phyloP scores from a whole-genome alignment of 1,140 invertebrate species.

The Lordiphosa clarofinis region DNA sequence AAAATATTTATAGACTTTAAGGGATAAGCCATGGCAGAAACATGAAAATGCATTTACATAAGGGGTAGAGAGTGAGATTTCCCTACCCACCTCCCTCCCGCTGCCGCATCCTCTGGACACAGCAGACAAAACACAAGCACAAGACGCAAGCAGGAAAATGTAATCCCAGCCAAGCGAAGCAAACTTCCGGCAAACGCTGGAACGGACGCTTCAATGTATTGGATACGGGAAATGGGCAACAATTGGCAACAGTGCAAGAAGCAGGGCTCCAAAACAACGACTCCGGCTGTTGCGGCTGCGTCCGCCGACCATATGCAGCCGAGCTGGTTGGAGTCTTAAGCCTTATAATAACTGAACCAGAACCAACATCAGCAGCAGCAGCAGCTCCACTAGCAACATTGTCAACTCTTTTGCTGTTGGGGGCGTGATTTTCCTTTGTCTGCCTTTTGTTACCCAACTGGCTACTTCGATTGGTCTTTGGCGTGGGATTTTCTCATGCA shows the following conservation, averaged over 20 bases:
- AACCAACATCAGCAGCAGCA: constrained; percentile 17
- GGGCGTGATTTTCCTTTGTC: constrained; percentile 7
- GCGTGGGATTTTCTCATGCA: constrained; percentile 40
- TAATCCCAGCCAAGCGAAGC: constrained; percentile 76
- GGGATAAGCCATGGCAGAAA: constrained; percentile 66
- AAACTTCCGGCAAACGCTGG: constrained; percentile 74
- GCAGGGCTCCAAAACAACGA: constrained; percentile 3
- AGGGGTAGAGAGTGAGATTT: constrained; percentile 10
- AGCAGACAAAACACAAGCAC: constrained; percentile 36
- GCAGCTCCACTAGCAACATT: constrained; percentile 22
- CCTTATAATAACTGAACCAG: constrained; percentile 57
- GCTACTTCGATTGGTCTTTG: constrained; percentile 8
- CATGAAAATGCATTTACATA: constrained; percentile 78
- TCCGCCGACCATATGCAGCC: constrained; percentile 5
- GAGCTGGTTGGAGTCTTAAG: constrained; percentile 43
- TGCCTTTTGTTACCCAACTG: background rate
- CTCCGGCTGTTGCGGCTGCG: constrained; percentile 14
- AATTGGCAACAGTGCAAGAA: constrained; percentile 65
- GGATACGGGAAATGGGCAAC: constrained; percentile 72
- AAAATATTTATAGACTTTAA: constrained; percentile 75
- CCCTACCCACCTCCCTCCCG: constrained; percentile 15
- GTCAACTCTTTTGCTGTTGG: constrained; percentile 23
- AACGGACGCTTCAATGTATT: constrained; percentile 77
- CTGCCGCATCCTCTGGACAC: background rate
- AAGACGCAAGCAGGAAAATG: constrained; percentile 67